Conservation (phyloP, 2,888 invertebrate genomes). For the Heliconius hortense region DNA sequence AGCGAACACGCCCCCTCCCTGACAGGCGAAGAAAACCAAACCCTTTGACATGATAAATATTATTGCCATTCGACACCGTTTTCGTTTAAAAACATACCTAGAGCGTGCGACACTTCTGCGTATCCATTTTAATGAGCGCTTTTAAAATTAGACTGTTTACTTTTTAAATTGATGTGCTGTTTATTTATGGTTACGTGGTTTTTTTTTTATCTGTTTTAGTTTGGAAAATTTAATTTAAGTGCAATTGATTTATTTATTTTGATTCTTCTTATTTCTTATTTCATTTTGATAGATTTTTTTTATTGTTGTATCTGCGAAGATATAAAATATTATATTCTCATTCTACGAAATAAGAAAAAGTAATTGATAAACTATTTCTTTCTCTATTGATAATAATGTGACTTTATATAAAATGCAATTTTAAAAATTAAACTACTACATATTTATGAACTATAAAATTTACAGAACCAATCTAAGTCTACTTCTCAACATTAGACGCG, state of each 20-base stretch:
- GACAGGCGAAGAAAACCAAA: constrained; percentile 56
- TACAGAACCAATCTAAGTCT: background rate
- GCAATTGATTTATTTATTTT: background rate
- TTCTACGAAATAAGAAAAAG: background rate
- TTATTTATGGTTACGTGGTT: constrained; percentile 32
- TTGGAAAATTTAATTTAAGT: constrained; percentile 16
- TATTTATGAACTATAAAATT: background rate
- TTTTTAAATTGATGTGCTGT: constrained; percentile 56
- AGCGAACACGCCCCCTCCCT: constrained; percentile 47
- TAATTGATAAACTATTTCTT: background rate
- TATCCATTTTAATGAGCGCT: constrained; percentile 63
- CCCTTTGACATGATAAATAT: constrained; percentile 73
- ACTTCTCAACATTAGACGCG: constrained; percentile 7
- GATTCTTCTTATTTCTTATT: no score
- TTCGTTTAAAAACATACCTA: constrained; percentile 48
- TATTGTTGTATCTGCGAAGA: background rate
- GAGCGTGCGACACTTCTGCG: constrained; percentile 51
- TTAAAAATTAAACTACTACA: no score
- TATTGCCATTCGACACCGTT: constrained; percentile 68
- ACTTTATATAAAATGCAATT: background rate
- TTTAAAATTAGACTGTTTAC: constrained; percentile 57
- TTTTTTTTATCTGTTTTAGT: constrained; percentile 36
- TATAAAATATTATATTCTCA: background rate
- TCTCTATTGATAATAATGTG: background rate
- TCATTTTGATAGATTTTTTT: background rate